Conservation (phyloP, 2,113 vertebrate genomes). For the Odontophorus gujanensis region DNA sequence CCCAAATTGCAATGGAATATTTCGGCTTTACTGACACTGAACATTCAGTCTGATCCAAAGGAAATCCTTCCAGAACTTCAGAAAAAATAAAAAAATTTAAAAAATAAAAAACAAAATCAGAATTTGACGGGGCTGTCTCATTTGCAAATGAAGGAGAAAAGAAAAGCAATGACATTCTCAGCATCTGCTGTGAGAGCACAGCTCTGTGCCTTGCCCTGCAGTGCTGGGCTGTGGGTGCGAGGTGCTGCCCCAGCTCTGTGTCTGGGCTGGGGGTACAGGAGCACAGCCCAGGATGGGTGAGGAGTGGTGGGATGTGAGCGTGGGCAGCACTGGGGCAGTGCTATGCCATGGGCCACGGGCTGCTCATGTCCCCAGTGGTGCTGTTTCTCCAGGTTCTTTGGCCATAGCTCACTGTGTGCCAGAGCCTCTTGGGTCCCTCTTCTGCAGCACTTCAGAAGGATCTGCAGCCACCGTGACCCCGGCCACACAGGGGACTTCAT, state of each 20-base stretch:
- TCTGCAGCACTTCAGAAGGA: neutral
- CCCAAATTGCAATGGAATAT: constrained; percentile 37
- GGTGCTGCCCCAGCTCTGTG: neutral
- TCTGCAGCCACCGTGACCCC: neutral
- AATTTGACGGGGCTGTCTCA: constrained; percentile 24
- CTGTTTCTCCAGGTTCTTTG: neutral
- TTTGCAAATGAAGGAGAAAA: neutral
- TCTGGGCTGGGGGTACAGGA: neutral
- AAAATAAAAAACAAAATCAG: neutral
- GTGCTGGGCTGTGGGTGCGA: rapidly evolving
- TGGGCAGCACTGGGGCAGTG: neutral
- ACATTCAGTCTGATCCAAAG: constrained; percentile 40
- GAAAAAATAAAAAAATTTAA: neutral
- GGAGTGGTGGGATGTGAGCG: neutral
- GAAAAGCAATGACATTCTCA: neutral
- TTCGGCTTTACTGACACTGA: constrained; percentile 53
- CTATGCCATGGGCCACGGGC: rapidly evolving
- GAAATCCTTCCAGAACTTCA: constrained; percentile 26
- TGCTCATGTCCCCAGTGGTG: rapidly evolving
- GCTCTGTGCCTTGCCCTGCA: rapidly evolving
- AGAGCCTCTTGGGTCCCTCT: rapidly evolving
- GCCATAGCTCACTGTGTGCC: neutral
- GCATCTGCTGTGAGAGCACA: neutral
- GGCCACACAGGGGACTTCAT: neutral
- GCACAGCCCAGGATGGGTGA: rapidly evolving